phyloP scores from a whole-genome alignment of 2,888 invertebrate species.

The Erannis defoliaria region DNA sequence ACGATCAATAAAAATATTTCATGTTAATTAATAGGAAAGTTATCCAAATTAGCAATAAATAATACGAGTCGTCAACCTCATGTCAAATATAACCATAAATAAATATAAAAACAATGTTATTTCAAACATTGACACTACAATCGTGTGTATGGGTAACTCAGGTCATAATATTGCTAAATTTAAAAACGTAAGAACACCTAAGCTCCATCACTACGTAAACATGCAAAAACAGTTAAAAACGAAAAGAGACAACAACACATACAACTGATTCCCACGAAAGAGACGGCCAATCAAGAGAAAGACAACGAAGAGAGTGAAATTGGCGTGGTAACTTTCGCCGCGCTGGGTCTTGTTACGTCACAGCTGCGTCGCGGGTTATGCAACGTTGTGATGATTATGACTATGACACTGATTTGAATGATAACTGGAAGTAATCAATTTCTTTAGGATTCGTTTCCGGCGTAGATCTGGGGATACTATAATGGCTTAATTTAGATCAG shows the following conservation, averaged over 20 bases:
- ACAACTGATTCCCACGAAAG: slow-evolving; percentile 55
- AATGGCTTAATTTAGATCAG: slow-evolving; percentile 38
- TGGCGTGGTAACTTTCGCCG: slow-evolving; percentile 82
- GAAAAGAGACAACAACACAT: slow-evolving; percentile 55
- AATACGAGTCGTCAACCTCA: too few species aligned
- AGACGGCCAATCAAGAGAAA: slow-evolving; percentile 69
- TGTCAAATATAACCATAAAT: too few species aligned
- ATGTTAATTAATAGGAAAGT: too few species aligned
- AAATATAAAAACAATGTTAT: too few species aligned
- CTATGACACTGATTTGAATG: slow-evolving; percentile 82
- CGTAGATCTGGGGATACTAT: slow-evolving; percentile 47
- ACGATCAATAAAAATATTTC: too few species aligned
- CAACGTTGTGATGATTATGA: slow-evolving; percentile 78
- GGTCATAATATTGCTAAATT: too few species aligned
- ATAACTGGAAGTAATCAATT: slow-evolving; percentile 76
- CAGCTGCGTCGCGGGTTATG: slow-evolving; percentile 67
- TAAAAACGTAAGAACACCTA: neutral
- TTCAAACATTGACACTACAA: too few species aligned
- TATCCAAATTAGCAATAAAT: too few species aligned
- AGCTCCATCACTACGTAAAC: slow-evolving; percentile 48
- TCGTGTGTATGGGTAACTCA: too few species aligned
- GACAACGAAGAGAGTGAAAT: slow-evolving; percentile 81
- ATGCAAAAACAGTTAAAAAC: slow-evolving; percentile 56
- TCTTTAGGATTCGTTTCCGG: slow-evolving; percentile 69
- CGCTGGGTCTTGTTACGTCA: slow-evolving; percentile 83